These are phyloP conservation scores for Tetragonula carbonaria DNA, from an alignment of 2,888 invertebrate species.

Conservation along the genomic window DNA sequence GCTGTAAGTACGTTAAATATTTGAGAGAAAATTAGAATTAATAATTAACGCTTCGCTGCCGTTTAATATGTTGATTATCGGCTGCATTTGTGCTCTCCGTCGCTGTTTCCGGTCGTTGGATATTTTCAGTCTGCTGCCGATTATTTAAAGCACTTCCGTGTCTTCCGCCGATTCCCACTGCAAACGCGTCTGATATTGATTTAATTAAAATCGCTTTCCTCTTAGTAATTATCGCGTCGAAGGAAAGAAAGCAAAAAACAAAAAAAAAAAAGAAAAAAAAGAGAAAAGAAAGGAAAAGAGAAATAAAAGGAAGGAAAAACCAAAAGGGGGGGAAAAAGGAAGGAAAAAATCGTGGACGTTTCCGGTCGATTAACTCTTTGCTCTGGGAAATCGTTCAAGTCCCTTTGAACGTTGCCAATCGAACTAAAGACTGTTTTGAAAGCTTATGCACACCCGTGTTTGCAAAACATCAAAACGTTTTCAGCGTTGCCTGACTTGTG, in stretches of 20 bases:
- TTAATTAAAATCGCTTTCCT: constrained; percentile 13
- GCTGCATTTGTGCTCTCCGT: constrained; percentile 19
- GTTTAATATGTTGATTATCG: constrained; percentile 56
- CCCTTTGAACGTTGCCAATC: background rate
- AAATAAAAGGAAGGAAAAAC: too few relatives aligned
- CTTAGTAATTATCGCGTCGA: background rate
- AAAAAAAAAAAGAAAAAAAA: too few relatives aligned
- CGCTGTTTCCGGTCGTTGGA: constrained; percentile 19
- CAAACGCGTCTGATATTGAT: background rate
- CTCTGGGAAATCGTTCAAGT: background rate
- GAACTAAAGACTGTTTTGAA: background rate
- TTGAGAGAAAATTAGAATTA: constrained; percentile 60
- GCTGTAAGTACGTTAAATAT: constrained; percentile 59
- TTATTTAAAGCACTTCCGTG: constrained; percentile 1
- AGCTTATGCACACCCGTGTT: background rate
- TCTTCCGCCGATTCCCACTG: background rate
- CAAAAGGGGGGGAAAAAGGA: too few relatives aligned
- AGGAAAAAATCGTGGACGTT: background rate
- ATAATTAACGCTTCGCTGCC: constrained; percentile 55
- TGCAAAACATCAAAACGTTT: constrained; percentile 23
- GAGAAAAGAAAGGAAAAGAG: too few relatives aligned
- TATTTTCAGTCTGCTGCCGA: constrained; percentile 8
- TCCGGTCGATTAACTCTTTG: constrained; percentile 2
- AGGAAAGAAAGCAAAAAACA: background rate
- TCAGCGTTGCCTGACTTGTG: constrained; percentile 2